A percentile compares a stretch with the other conserved stretches of the same genome.
Evolutionary conservation across 2,113 vertebrate genomes (phyloP).

Genomic region (Brienomyrus longianalis): DNA sequence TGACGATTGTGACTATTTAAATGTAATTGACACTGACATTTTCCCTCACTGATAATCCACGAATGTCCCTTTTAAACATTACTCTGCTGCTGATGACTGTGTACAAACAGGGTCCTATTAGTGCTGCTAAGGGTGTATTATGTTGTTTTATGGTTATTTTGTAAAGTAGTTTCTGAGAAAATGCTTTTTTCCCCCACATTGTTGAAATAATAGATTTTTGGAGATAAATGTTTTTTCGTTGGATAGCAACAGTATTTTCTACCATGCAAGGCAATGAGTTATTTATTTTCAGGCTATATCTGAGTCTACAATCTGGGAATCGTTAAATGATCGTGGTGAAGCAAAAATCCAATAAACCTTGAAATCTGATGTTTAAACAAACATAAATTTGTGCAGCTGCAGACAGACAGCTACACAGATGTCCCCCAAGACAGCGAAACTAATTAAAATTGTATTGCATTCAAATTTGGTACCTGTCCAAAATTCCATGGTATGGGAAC

Average conservation of each 20-base stretch:
- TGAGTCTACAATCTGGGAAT: not conserved
- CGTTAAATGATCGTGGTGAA: not conserved
- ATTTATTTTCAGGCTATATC: not conserved
- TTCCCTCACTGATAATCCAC: too few relatives aligned
- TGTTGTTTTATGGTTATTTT: not conserved
- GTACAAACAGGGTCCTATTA: not conserved
- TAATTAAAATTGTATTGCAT: not conserved
- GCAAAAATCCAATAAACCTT: not conserved
- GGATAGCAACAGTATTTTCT: not conserved
- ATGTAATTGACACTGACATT: not conserved
- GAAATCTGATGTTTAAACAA: not conserved
- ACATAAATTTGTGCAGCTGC: not conserved
- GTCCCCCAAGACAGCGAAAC: not conserved
- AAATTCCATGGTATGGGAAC: slow-evolving; percentile 72
- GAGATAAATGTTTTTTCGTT: not conserved
- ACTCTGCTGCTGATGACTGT: not conserved
- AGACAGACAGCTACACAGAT: not conserved
- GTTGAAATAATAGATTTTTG: not conserved
- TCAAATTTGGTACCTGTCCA: slow-evolving; percentile 76
- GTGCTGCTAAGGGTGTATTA: not conserved
- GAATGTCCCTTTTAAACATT: not conserved
- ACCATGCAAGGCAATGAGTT: not conserved
- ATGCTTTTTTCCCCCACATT: not conserved
- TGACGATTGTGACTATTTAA: not conserved
- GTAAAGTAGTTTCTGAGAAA: not conserved